Base-by-base conservation (phyloP, 1,140 invertebrate genomes). In the Liolophura sinensis region DNA sequence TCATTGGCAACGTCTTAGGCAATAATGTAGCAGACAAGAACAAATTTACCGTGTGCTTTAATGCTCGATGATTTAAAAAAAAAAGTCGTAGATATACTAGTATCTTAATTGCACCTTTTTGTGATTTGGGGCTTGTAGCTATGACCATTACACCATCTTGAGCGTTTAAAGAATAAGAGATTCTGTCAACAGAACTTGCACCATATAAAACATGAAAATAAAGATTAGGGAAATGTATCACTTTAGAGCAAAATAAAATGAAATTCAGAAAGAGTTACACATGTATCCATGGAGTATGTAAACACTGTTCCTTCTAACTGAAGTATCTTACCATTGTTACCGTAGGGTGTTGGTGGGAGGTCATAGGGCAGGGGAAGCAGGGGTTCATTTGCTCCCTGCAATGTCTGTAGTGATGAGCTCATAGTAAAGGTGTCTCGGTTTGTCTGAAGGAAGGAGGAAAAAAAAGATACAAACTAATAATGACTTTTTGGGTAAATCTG, bases 311-410 rank as follows among this genome's bases (percentile, higher is more conserved):
- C 1, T 58, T 31, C 27, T 31, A 58, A 18, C 15, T 5, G 3
- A 4, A 89, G 91, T 3, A 90, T 89, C 65, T 85, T 86, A 85
- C 92, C 92, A 66, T 80, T 78, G 0, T 77, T 73, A 7, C 76
- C 81, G 79, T 93, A 94, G 3, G 87, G 86, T 0, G 86, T 87
- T 46, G 91, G 79, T 6, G 93, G 93, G 6, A 93, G 76, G 85
- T 94, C 92, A 79, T 91, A 93, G n/a, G 92, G 91, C 68, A 93
- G 76, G 3, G 90, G 89, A 79, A 94, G 91, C 9, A 68, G 57
- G 1, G 51, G n/a, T 16, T 67, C 47, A 27, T 72, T 65, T 31
- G 64, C 60, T 85, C 65, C 20, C 85, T 73, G 76, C 49, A 76
- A 75, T 68, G 86, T 73, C 5, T 84, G 74, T 16, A 78, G 67